Base-by-base conservation (phyloP, 2,797 vertebrate species). In the Tinamus major region DNA sequence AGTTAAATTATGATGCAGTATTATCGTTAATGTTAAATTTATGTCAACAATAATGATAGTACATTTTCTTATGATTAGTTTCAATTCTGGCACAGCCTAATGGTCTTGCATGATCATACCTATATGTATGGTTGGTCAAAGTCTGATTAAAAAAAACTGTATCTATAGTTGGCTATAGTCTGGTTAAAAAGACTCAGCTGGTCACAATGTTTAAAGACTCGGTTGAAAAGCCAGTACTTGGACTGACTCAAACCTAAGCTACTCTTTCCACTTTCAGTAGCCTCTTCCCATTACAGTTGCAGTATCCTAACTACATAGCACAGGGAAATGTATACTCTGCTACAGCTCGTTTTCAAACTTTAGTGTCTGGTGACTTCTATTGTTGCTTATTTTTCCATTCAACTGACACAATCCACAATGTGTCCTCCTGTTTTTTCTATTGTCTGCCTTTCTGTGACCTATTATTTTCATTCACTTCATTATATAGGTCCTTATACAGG, bases 21-120 rank as follows among this genome's bases (percentile, higher is more conserved):
- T 87, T 90, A 20, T 11, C 79, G 37, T 53, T 82, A 77, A 67
- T 77, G 42, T 33, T 88, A 53, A 80, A 56, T 86, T 92, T 83
- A 16, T 74, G 13, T 12, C 53, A 70, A 35, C 18, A 35, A 5
- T 93, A 70, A 67, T 70, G 42, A 42, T 42, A 10, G 23, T 59
- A 26, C 26, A 48, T 23, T 88, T 61, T 13, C 44, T 18, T 83
- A 56, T 69, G 51, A 63, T 29, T 19, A 18, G 29, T 87, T 90
- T 81, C 63, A 64, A 3, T 81, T 81, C 78, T 69, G 41, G 11
- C 9, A 41, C 16, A 41, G 21, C 74, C 18, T 79, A 59, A 63
- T 71, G 33, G 41, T 84, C 48, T 46, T 79, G 24, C 58, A 44
- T 75, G 72, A 41, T 65, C 33, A 19, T 41, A 24, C 1, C 2